phyloP scores from a whole-genome alignment of 1,140 invertebrate genomes.

The Conus betulinus region DNA sequence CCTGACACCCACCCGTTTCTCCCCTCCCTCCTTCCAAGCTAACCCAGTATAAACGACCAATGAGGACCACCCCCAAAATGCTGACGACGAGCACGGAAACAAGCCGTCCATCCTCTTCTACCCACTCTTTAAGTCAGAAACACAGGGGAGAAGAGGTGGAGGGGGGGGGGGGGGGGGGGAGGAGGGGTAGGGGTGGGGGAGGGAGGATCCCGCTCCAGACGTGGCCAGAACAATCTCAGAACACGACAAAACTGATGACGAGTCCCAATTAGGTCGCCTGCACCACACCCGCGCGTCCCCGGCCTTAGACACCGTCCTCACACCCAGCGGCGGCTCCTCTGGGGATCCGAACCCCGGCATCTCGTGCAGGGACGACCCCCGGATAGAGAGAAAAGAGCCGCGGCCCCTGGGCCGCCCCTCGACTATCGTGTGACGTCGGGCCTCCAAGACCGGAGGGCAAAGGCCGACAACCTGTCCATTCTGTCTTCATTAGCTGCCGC shows the following conservation, averaged over 20 bases:
- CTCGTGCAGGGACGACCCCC: not conserved
- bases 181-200: not conserved
- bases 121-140: not conserved
- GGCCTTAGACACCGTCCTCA: not conserved
- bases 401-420: not conserved
- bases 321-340: not conserved
- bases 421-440: slow-evolving; percentile 4
- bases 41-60: too few species aligned
- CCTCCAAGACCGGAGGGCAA: not conserved
- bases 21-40: too few species aligned
- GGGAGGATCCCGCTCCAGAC: not conserved
- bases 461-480: slow-evolving; percentile 28
- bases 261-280: slow-evolving; percentile 17
- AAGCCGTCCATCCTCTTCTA: not conserved
- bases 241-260: not conserved
- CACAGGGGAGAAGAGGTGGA: too few species aligned
- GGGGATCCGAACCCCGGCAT: not conserved
- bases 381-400: not conserved
- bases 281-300: not conserved
- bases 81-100: not conserved
- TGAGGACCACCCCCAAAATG: too few species aligned
- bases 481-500: slow-evolving; percentile 22
- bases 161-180: not conserved
- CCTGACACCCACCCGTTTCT: too few species aligned
- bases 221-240: slow-evolving; percentile 13